Evolutionary conservation across 2,113 vertebrate genomes (phyloP), one percentile per base, ranked within the genome.

Genomic region (Hiodon tergisus): DNA sequence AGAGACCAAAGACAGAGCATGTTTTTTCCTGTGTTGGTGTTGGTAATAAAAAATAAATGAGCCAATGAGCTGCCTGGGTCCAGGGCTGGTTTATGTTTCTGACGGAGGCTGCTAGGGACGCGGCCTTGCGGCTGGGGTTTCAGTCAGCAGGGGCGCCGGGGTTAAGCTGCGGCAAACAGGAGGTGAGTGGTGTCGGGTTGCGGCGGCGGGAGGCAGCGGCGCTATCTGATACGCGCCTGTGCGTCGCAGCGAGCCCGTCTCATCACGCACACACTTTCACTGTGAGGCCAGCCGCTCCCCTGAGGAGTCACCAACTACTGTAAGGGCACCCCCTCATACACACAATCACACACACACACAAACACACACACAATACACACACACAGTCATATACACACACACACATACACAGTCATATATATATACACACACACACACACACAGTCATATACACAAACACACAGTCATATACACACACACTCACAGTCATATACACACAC

Each of bases 21-120:
- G 70, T 74, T 72, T 59, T 76, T 79, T 78, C 76, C 81, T 79
- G 78, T 52, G 83, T 78, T 79, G 68, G 82, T 69, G 79, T 71
- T 62, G 78, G 77, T 79, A 81, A 85, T 82, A 78, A 82, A 83
- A 81, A 80, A 83, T 85, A 76, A 83, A 73, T 72, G 75, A 71
- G 76, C 68, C 71, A 4, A 48, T 52, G 69, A 9, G 16, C 31
- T n/a, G 68, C 53, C 71, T 73, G 67, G 13, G 62, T 31, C 65
- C 31, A 31, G 54, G 5, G 69, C 14, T 6, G 52, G 59, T 47
- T 71, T 13, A 14, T 65, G 76, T 72, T 77, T 67, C 67, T 71
- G 69, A 59, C 65, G 6, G 50, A 8, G 48, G 46, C 59, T 73
- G 16, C 46, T 13, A 46, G 16, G 48, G 52, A 16, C 51, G 6